Evolutionary conservation across 92 coral and sea anemone species (phyloP), one percentile per base, ranked within the genome.

Genomic region (Umimayanthus chanpuru): DNA sequence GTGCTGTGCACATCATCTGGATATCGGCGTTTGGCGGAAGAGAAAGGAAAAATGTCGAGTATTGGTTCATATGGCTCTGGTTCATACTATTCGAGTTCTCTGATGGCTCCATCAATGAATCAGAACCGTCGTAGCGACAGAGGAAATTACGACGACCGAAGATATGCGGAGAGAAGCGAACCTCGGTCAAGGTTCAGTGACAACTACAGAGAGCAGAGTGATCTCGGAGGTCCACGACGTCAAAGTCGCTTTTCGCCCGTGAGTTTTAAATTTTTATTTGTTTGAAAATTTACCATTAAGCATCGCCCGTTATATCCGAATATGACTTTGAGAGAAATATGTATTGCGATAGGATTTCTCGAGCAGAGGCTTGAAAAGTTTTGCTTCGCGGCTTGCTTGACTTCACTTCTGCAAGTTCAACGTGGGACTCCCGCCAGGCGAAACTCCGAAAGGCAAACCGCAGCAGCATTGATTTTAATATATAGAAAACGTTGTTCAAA

Each of bases 201-300:
- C 53, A 83, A 32, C 32, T 71, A 83, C 65, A 36, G 84, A 16
- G 84, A 80, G 25, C 68, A 61, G 68, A 80, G 47, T n/a, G 87
- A 83, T 70, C 26, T 83, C 23, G 77, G 77, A 5, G 39, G 25
- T 20, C 68, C 65, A 55, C 71, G 87, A 83, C 87, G 87, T 47
- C 87, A 83, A 71, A 83, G 87, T 29, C 76, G 87, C 26, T 83
- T 83, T 83, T 83, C 87, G 43, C 87, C 87, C 87, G 87, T 83
- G 65, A 83, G 87, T 83, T 83, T 36, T 47, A 29, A 11, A 20
- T 40, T 78, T 81, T 21, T 65, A 68, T 21, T 23, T 39, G 32
- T 38, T 38, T 2, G 41, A 64, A 30, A 64, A 18, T 70, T 68
- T 68, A 26, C 44, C 5, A 4, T 26, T 40, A 6, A 66, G 4